These are phyloP conservation scores for Lophotis ruficrista DNA, from an alignment of 2,113 vertebrate species.

Conservation along the genomic window DNA sequence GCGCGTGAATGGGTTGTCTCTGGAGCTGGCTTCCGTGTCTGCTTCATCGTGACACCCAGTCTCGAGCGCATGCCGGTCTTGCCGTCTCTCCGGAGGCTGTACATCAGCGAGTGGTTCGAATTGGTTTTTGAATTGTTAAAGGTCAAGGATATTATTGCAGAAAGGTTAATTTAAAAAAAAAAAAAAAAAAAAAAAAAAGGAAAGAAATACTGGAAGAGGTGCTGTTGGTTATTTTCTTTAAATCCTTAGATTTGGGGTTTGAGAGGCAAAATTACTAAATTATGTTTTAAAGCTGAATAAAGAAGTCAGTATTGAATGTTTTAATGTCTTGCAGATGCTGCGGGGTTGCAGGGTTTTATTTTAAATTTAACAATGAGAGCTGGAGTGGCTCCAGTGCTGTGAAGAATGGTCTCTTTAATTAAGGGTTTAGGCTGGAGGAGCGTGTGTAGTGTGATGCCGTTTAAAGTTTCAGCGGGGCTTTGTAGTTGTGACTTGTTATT, in stretches of 20 bases:
- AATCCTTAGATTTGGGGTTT: not conserved
- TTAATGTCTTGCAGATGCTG: conserved; percentile 58
- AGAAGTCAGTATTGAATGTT: conserved; percentile 21
- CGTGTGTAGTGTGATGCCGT: conserved; percentile 16
- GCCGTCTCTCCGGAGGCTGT: not conserved
- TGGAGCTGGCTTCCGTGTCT: not conserved
- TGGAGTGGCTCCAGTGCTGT: conserved; percentile 45
- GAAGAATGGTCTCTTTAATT: conserved; percentile 56
- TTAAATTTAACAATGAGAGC: conserved; percentile 57
- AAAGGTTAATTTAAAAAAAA: not conserved
- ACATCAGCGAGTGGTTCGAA: not conserved
- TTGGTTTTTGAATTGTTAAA: not conserved
- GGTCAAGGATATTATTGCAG: not conserved
- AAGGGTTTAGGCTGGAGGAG: conserved; percentile 32
- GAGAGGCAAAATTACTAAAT: not conserved
- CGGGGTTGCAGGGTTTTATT: conserved; percentile 36
- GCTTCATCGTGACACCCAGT: not conserved
- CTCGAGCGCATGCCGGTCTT: fast-evolving
- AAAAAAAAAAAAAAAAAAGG: no score
- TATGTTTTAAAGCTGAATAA: conserved; percentile 36
- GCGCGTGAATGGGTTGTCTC: not conserved
- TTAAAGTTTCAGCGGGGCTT: conserved; percentile 14
- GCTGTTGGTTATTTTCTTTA: conserved; percentile 1
- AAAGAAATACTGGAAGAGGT: not conserved
- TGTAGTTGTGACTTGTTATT: conserved; percentile 17